Conservation (phyloP, 1,140 invertebrate genomes). For the Diuraphis noxia region DNA sequence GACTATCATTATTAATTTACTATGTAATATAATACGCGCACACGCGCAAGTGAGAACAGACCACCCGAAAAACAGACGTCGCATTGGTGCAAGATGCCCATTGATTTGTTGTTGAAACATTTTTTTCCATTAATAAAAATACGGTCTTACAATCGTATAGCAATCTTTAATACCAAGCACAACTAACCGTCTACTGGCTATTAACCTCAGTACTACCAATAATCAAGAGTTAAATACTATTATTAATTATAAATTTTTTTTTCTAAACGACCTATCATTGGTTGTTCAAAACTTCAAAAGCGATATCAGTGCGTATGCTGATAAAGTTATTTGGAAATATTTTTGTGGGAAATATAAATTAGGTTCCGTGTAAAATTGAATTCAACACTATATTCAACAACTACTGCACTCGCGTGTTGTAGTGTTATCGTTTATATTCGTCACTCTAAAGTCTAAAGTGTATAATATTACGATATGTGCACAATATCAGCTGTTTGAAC, state of each 20-base stretch:
- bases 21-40: background rate
- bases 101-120: background rate
- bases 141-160: background rate
- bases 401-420: background rate
- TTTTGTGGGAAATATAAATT: background rate
- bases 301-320: background rate
- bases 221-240: background rate
- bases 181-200: background rate
- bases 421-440: background rate
- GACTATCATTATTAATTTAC: slow-evolving; percentile 5
- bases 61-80: background rate
- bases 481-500: background rate
- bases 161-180: background rate
- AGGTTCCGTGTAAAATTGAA: background rate
- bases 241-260: background rate
- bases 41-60: background rate
- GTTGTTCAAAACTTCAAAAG: background rate
- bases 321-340: background rate
- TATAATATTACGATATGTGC: background rate
- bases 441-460: background rate
- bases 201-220: background rate
- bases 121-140: background rate
- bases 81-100: background rate
- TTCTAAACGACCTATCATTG: background rate
- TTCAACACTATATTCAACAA: background rate